Conservation (phyloP, 2,888 invertebrate species). For the Enoplolaimus lenunculus region DNA sequence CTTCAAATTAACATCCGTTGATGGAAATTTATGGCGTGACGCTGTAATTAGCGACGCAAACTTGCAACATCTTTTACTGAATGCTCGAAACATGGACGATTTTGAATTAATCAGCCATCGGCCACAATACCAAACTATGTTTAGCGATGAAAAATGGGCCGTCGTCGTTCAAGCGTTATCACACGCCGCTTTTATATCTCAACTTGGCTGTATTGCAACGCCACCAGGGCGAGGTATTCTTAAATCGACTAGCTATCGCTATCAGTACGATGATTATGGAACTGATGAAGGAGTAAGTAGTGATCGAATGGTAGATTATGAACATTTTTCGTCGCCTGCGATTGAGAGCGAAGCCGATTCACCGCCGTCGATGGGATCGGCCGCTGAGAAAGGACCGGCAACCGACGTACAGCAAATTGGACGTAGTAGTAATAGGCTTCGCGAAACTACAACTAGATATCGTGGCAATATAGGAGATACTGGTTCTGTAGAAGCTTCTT, state of each 20-base stretch:
- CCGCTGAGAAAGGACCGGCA: neutral
- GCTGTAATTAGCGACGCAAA: neutral
- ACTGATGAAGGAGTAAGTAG: no score
- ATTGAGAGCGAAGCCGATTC: neutral
- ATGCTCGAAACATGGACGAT: conserved; percentile 19
- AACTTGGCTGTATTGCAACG: no score
- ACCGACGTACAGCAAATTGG: neutral
- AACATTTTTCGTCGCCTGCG: neutral
- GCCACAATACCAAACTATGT: conserved; percentile 3
- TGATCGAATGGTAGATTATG: neutral
- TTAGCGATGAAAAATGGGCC: conserved; percentile 20
- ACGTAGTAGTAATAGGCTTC: neutral
- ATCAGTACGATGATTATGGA: no score
- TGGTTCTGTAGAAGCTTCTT: neutral
- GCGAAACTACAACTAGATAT: neutral
- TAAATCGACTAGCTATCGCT: no score
- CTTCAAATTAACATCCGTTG: no score
- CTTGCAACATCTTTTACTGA: neutral
- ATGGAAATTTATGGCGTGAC: conserved; percentile 15
- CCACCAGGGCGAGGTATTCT: no score
- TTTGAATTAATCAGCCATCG: conserved; percentile 17
- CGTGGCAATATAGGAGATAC: neutral
- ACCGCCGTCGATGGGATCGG: neutral
- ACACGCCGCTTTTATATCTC: conserved; percentile 15
- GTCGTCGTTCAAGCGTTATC: conserved; percentile 16